Percentiles rank a stretch among this genome's conserved stretches.
phyloP scores from a whole-genome alignment of 2,797 vertebrate genomes.

The Pantherophis vulpinus region DNA sequence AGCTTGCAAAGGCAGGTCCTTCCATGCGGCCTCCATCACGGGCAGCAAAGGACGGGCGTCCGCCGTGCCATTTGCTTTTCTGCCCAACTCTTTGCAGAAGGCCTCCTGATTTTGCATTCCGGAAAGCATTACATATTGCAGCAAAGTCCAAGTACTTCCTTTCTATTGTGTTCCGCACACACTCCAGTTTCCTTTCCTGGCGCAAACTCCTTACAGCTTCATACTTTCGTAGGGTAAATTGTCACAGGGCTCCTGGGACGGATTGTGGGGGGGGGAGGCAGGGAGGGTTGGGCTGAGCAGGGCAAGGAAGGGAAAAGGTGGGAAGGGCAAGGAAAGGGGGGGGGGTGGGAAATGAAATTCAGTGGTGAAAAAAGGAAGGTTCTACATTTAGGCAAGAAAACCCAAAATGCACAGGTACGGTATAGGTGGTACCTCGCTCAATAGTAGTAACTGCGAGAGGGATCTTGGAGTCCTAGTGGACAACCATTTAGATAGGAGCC shows the following conservation, averaged over 20 bases:
- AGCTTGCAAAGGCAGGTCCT: neutral
- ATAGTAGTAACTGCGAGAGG: too few species aligned
- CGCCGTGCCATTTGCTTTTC: neutral
- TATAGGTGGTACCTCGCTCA: too few species aligned
- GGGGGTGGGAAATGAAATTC: too few species aligned
- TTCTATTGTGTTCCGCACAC: slow-evolving; percentile 8
- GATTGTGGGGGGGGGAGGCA: too few species aligned
- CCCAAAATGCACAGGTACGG: too few species aligned
- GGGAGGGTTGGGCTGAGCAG: neutral
- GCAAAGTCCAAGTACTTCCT: slow-evolving; percentile 45
- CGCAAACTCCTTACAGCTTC: neutral
- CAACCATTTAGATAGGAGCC: too few species aligned
- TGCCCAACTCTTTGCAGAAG: neutral
- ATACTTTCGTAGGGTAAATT: neutral
- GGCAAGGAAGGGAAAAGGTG: neutral
- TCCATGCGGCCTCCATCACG: neutral
- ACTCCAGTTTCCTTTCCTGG: slow-evolving; percentile 39
- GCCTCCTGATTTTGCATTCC: neutral
- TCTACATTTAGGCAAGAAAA: too few species aligned
- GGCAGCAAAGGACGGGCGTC: rapidly evolving
- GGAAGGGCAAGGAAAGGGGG: too few species aligned
- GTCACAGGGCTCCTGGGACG: neutral
- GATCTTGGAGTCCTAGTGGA: too few species aligned
- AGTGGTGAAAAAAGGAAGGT: too few species aligned
- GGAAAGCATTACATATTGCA: slow-evolving; percentile 13